Evolutionary conservation across 2,888 invertebrate species (phyloP).

Genomic region (Herminia tarsipennalis): DNA sequence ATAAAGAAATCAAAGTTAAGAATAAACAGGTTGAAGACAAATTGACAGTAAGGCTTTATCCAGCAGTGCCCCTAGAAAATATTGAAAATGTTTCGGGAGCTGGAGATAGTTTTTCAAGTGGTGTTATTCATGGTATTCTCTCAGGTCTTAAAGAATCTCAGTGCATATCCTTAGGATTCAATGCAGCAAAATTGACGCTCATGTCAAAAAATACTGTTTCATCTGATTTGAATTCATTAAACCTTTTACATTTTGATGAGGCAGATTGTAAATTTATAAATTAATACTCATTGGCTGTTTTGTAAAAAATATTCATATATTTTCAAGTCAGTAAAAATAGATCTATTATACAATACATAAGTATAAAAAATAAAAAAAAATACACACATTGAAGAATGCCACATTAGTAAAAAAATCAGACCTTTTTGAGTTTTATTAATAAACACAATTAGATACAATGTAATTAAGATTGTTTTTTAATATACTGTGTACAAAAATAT

Average conservation of each 20-base stretch:
- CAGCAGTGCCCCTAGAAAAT: constrained; percentile 61
- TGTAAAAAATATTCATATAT: constrained; percentile 17
- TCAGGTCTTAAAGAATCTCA: constrained; percentile 81
- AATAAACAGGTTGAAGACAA: not conserved
- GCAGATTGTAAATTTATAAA: constrained; percentile 7
- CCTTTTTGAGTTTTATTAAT: no score
- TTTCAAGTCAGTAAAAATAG: no score
- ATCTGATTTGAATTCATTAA: constrained; percentile 39
- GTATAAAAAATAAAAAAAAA: no score
- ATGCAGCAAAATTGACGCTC: constrained; percentile 87
- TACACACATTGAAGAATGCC: no score
- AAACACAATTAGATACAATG: no score
- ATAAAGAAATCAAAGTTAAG: constrained; percentile 8
- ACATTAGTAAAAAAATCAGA: no score
- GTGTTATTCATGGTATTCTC: constrained; percentile 88
- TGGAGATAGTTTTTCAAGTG: constrained; percentile 91
- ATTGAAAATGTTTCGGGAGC: constrained; percentile 93
- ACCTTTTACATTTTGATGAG: constrained; percentile 9
- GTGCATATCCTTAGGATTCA: constrained; percentile 87
- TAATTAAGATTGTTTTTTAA: no score
- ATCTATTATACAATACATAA: no score
- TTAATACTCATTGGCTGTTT: constrained; percentile 8
- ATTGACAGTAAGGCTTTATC: constrained; percentile 63
- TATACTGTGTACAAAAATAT: no score
- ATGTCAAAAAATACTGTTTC: constrained; percentile 87